Conservation (phyloP, 92 coral and sea anemone genomes). For the Montipora capitata region DNA sequence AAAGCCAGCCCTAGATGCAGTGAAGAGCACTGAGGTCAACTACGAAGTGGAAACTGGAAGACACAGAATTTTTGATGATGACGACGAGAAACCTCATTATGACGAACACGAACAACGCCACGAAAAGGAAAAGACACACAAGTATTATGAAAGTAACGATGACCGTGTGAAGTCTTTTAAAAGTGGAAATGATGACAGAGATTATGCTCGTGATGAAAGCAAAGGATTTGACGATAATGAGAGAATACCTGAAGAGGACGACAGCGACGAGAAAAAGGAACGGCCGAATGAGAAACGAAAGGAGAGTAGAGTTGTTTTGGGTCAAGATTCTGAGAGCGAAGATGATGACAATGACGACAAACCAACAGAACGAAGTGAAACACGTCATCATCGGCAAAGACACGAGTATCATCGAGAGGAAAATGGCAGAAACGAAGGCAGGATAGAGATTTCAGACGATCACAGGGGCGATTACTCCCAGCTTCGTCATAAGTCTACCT, state of each 20-base stretch:
- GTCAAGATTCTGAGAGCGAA: conserved; percentile 65
- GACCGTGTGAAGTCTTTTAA: background rate
- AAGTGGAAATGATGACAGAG: background rate
- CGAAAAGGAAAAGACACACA: background rate
- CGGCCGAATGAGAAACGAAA: background rate
- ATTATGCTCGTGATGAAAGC: conserved; percentile 12
- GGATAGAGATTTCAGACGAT: background rate
- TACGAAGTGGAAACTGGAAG: conserved; percentile 31
- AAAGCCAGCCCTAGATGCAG: conserved; percentile 5
- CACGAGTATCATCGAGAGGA: conserved; percentile 10
- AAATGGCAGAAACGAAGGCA: background rate
- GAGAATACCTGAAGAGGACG: conserved; percentile 16
- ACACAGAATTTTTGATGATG: conserved; percentile 17
- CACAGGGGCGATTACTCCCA: background rate
- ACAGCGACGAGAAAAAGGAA: background rate
- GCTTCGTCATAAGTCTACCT: background rate
- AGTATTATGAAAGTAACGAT: conserved; percentile 19
- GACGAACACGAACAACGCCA: conserved; percentile 8
- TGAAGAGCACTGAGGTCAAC: conserved; percentile 41
- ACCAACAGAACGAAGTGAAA: background rate
- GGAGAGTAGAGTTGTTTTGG: conserved; percentile 65
- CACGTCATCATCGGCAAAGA: conserved; percentile 13
- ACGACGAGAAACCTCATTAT: background rate
- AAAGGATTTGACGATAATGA: conserved; percentile 3
- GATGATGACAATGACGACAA: conserved; percentile 25